These are phyloP conservation scores for Phoenoteleia sp. DNA, from an alignment of 2,888 invertebrate genomes.

Conservation along the genomic window DNA sequence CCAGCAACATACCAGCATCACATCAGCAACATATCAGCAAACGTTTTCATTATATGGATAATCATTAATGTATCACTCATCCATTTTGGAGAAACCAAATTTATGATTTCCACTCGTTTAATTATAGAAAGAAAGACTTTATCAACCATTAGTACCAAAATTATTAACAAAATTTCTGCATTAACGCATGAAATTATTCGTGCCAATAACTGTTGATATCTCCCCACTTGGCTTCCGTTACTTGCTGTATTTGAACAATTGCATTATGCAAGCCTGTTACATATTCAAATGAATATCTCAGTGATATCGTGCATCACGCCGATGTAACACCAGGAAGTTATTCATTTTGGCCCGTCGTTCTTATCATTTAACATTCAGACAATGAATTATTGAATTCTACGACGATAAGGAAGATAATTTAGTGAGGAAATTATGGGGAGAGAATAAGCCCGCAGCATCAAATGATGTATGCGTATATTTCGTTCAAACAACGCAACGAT, in stretches of 20 bases:
- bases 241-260: background rate
- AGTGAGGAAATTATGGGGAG: background rate
- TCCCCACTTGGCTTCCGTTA: background rate
- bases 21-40: no score
- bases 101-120: no score
- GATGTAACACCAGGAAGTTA: background rate
- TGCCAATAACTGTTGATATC: background rate
- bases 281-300: conserved; percentile 8
- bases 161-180: no score
- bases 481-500: conserved; percentile 21
- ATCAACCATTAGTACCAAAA: no score
- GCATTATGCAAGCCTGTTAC: background rate
- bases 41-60: no score
- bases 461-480: conserved; percentile 10
- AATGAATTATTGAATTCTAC: conserved; percentile 17
- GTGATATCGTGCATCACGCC: conserved; percentile 5
- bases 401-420: conserved; percentile 30
- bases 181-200: background rate
- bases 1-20: no score
- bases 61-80: no score
- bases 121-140: no score
- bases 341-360: background rate
- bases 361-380: background rate
- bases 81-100: no score
- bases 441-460: conserved; percentile 40